Evolutionary conservation across 2,888 invertebrate genomes (phyloP).

Genomic region (Pogonocherus hispidulus): DNA sequence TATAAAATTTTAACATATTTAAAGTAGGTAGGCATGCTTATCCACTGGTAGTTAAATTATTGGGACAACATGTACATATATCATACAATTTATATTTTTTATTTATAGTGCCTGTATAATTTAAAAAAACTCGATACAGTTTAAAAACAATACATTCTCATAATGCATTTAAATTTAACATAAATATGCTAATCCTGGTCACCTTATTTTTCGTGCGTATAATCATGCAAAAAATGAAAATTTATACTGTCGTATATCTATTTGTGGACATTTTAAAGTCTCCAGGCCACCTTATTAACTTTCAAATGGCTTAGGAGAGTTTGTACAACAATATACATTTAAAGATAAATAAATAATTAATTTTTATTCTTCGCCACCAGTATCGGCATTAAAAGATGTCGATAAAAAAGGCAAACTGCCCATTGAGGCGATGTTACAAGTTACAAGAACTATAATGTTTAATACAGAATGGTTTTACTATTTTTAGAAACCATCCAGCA

Average conservation of each 20-base stretch:
- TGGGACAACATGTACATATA: too few relatives aligned
- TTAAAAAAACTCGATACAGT: too few relatives aligned
- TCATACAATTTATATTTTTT: too few relatives aligned
- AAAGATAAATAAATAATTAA: slow-evolving; percentile 14
- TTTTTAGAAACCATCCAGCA: slow-evolving; percentile 21
- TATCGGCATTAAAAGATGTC: neutral
- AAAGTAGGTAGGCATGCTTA: too few relatives aligned
- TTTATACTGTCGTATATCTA: slow-evolving; percentile 8
- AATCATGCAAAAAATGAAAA: slow-evolving; percentile 17
- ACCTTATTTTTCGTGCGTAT: slow-evolving; percentile 3
- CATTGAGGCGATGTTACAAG: slow-evolving; percentile 12
- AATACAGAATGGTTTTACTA: slow-evolving; percentile 24
- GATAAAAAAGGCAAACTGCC: slow-evolving; percentile 12
- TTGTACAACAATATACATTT: slow-evolving; percentile 2
- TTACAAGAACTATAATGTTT: slow-evolving; percentile 15
- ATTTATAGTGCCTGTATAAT: too few relatives aligned
- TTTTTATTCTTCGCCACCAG: slow-evolving; percentile 17
- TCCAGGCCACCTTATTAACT: neutral
- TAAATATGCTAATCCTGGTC: neutral
- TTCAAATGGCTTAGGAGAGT: slow-evolving; percentile 15
- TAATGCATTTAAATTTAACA: neutral
- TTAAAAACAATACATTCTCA: too few relatives aligned
- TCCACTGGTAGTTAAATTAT: too few relatives aligned
- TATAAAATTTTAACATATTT: too few relatives aligned
- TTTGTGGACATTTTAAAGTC: neutral